These are phyloP conservation scores for Sebastes kiyomatsui DNA, from an alignment of 2,797 vertebrate species.

Conservation along the genomic window DNA sequence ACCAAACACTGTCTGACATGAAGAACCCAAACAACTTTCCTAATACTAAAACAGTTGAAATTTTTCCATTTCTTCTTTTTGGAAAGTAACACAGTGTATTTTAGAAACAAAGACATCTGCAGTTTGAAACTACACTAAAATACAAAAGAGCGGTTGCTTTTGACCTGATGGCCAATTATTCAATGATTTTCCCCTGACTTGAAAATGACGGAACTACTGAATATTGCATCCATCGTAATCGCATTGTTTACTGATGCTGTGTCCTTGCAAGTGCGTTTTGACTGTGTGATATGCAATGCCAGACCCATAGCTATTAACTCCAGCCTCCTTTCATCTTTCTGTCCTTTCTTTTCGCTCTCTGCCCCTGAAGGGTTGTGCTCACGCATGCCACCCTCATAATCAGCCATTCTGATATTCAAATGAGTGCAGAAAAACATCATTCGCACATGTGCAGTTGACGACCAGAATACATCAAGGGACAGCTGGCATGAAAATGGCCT, in stretches of 20 bases:
- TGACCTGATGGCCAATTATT: conserved; percentile 39
- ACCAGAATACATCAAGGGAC: conserved; percentile 73
- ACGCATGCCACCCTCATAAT: conserved; percentile 74
- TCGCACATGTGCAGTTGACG: conserved; percentile 72
- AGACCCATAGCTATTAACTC: conserved; percentile 50
- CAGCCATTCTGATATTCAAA: conserved; percentile 75
- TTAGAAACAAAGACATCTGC: conserved; percentile 5
- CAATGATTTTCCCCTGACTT: conserved; percentile 7
- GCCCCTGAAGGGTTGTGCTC: conserved; percentile 72
- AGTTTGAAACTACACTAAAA: conserved; percentile 3
- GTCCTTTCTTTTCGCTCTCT: conserved; percentile 38
- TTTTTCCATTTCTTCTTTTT: neutral
- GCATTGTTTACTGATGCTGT: conserved; percentile 64
- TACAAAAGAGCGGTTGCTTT: neutral
- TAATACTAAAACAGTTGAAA: neutral
- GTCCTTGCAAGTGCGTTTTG: conserved; percentile 28
- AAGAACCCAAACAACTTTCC: neutral
- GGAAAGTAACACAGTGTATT: neutral
- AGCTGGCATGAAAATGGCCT: conserved; percentile 65
- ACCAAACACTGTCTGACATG: neutral
- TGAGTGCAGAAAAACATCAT: conserved; percentile 53
- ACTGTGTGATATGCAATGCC: conserved; percentile 46
- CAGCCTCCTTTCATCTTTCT: conserved; percentile 66
- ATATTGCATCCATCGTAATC: conserved; percentile 30
- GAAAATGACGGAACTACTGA: conserved; percentile 33